Conservation (phyloP, 2,797 vertebrate genomes). For the Anabas testudineus region DNA sequence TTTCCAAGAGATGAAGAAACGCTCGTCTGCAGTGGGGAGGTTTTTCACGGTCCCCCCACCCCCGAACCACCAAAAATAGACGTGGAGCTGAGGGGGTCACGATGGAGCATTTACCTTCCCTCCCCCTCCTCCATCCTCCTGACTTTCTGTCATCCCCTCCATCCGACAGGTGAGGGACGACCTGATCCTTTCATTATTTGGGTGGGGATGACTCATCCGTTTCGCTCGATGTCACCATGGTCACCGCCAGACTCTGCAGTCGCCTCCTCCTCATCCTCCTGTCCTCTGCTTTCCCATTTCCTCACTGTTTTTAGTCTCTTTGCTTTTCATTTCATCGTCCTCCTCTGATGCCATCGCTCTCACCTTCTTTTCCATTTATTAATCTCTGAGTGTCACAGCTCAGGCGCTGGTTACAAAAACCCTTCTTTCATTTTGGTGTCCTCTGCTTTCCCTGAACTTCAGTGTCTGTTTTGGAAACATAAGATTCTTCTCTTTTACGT, state of each 20-base stretch:
- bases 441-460: slow-evolving; percentile 1
- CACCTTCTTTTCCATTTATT: slow-evolving; percentile 1
- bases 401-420: background rate
- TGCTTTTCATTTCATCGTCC: background rate
- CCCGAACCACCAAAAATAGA: slow-evolving; percentile 22
- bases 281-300: background rate
- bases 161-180: slow-evolving; percentile 41
- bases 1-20: background rate
- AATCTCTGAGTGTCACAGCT: background rate
- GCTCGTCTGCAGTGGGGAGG: background rate
- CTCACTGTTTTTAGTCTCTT: background rate
- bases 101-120: slow-evolving; percentile 8
- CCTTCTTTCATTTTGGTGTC: background rate
- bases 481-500: no score
- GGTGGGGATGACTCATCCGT: slow-evolving; percentile 54
- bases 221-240: slow-evolving; percentile 46
- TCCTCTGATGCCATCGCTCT: background rate
- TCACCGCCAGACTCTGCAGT: slow-evolving; percentile 34
- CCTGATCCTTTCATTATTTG: slow-evolving; percentile 36
- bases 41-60: background rate
- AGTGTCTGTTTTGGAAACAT: background rate
- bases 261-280: slow-evolving; percentile 8
- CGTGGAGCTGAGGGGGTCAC: background rate
- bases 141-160: slow-evolving; percentile 2
- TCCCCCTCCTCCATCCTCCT: background rate